A percentile compares a stretch with the other conserved stretches of the same genome.
Evolutionary conservation across 2,888 invertebrate genomes (phyloP).

Genomic region (Marronus borbonicus): DNA sequence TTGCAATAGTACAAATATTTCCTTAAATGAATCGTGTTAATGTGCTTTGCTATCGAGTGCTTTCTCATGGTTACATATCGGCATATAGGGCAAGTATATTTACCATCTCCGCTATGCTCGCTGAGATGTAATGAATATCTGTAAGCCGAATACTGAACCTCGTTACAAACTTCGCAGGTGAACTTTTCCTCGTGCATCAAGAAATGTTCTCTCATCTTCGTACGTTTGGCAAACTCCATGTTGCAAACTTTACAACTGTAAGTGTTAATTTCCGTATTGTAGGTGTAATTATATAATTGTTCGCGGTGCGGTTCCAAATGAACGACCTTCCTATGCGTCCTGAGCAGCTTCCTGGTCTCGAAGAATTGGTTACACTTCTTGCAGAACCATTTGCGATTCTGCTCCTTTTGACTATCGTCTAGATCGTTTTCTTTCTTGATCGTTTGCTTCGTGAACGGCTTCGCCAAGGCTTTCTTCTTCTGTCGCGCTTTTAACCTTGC

Average conservation of each 20-base stretch:
- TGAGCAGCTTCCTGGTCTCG: slow-evolving; percentile 50
- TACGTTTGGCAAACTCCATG: slow-evolving; percentile 46
- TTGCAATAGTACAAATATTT: slow-evolving; percentile 44
- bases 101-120: slow-evolving; percentile 31
- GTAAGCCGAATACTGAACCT: slow-evolving; percentile 58
- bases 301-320: slow-evolving; percentile 51
- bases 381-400: slow-evolving; percentile 68
- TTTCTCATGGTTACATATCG: slow-evolving; percentile 30
- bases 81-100: slow-evolving; percentile 51
- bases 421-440: slow-evolving; percentile 3
- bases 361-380: slow-evolving; percentile 71
- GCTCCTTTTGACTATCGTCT: not conserved
- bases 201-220: slow-evolving; percentile 54
- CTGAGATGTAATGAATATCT: slow-evolving; percentile 58
- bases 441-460: not conserved
- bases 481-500: slow-evolving; percentile 1
- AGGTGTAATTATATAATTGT: slow-evolving; percentile 58
- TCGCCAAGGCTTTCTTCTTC: not conserved
- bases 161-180: slow-evolving; percentile 49
- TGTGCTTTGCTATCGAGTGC: slow-evolving; percentile 41
- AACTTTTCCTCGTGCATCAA: slow-evolving; percentile 53
- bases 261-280: slow-evolving; percentile 61
- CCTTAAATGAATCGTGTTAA: slow-evolving; percentile 47
- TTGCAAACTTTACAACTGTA: slow-evolving; percentile 55
- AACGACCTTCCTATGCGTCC: slow-evolving; percentile 59